Evolutionary conservation across 2,797 vertebrate genomes (phyloP).

Genomic region (Sebastes itinus): DNA sequence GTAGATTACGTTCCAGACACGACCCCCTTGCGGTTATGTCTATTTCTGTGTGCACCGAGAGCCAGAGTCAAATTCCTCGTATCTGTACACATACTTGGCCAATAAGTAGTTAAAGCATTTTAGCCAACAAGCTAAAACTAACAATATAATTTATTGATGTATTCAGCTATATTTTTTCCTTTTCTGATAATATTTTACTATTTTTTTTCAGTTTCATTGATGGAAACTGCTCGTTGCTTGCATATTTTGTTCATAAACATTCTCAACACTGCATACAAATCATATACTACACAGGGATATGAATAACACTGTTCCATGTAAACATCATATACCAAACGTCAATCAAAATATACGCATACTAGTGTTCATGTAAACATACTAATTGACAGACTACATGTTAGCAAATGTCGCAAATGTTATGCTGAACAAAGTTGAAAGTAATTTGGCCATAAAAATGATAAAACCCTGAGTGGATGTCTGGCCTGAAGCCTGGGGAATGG

Average conservation of each 20-base stretch:
- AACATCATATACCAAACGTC: not conserved
- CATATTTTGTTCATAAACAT: not conserved
- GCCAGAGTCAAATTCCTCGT: too few species aligned
- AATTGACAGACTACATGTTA: not conserved
- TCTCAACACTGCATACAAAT: not conserved
- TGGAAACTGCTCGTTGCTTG: not conserved
- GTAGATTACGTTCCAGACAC: too few species aligned
- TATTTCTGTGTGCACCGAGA: too few species aligned
- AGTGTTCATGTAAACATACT: not conserved
- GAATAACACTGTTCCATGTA: not conserved
- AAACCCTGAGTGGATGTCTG: not conserved
- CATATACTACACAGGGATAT: not conserved
- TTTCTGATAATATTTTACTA: not conserved
- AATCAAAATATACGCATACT: not conserved
- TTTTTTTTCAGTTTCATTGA: not conserved
- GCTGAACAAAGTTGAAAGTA: not conserved
- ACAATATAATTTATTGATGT: fast-evolving
- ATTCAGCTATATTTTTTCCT: not conserved
- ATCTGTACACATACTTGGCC: too few species aligned
- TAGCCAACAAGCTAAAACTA: not conserved
- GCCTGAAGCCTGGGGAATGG: not conserved
- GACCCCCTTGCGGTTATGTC: too few species aligned
- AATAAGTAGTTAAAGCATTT: too few species aligned
- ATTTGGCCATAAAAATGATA: not conserved
- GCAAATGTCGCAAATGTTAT: not conserved